Conservation (phyloP, 2,113 vertebrate genomes). For the Myrmecophaga tridactyla region DNA sequence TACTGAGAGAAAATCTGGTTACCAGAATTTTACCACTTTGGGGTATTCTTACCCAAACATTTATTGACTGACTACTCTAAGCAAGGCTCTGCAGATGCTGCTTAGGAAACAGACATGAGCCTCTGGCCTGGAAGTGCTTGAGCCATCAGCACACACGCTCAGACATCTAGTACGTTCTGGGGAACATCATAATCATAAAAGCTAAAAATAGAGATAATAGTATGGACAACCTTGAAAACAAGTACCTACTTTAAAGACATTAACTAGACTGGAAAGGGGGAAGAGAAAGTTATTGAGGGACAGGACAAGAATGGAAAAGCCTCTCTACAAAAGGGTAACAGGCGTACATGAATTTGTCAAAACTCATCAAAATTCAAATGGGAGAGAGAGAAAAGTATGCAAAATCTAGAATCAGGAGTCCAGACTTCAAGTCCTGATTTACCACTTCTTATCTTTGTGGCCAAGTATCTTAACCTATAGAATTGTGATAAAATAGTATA, state of each 20-base stretch:
- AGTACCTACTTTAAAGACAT: not conserved
- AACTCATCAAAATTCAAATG: not conserved
- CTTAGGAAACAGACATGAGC: not conserved
- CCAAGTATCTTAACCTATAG: not conserved
- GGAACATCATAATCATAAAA: not conserved
- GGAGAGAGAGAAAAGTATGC: too few species aligned
- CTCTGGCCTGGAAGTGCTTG: not conserved
- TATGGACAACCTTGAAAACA: not conserved
- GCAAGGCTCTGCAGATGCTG: not conserved
- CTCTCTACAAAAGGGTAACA: fast-evolving
- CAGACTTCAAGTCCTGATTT: not conserved
- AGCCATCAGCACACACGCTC: not conserved
- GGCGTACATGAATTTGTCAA: not conserved
- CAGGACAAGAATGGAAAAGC: not conserved
- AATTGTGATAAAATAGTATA: not conserved
- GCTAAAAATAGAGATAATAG: not conserved
- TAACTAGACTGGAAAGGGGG: not conserved
- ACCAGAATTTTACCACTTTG: not conserved
- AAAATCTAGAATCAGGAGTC: not conserved
- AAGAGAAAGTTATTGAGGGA: not conserved
- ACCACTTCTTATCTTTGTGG: not conserved
- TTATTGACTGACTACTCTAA: not conserved
- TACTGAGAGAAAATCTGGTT: not conserved
- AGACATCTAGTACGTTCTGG: not conserved
- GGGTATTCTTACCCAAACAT: not conserved